Conservation (phyloP, 2,113 vertebrate species). For the Tursiops truncatus region DNA sequence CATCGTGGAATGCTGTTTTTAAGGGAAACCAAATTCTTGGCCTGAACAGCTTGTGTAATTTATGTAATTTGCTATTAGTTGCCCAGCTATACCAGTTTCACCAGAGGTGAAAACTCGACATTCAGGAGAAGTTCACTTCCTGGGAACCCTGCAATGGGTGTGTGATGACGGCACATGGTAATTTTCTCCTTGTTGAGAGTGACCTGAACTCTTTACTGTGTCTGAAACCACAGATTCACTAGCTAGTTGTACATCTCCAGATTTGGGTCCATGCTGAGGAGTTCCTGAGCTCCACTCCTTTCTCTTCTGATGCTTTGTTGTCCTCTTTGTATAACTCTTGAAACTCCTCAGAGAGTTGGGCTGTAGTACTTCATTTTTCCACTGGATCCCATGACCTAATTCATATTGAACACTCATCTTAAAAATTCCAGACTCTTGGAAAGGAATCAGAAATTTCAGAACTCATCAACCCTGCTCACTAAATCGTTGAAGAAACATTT, state of each 20-base stretch:
- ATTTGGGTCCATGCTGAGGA: background rate
- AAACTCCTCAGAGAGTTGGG: background rate
- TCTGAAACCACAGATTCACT: background rate
- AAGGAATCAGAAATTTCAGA: background rate
- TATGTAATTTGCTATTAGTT: background rate
- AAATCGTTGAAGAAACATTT: background rate
- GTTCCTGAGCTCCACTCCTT: background rate
- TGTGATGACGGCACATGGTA: background rate
- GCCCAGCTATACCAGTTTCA: background rate
- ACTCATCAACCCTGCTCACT: background rate
- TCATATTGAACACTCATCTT: background rate
- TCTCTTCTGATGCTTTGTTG: background rate
- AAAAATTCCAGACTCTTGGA: background rate
- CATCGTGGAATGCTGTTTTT: background rate
- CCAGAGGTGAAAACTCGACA: background rate
- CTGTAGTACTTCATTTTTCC: constrained; percentile 10
- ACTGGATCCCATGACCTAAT: background rate
- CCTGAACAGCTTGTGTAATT: background rate
- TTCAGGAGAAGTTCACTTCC: background rate
- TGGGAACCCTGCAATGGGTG: background rate
- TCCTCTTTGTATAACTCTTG: background rate
- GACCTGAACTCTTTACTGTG: background rate
- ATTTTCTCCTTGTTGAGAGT: background rate
- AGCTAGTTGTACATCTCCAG: background rate
- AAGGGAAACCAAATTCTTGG: background rate